A percentile compares a stretch with the other conserved stretches of the same genome.
Evolutionary conservation across 2,797 vertebrate genomes (phyloP).

Genomic region (Lepilemur septentrionalis): DNA sequence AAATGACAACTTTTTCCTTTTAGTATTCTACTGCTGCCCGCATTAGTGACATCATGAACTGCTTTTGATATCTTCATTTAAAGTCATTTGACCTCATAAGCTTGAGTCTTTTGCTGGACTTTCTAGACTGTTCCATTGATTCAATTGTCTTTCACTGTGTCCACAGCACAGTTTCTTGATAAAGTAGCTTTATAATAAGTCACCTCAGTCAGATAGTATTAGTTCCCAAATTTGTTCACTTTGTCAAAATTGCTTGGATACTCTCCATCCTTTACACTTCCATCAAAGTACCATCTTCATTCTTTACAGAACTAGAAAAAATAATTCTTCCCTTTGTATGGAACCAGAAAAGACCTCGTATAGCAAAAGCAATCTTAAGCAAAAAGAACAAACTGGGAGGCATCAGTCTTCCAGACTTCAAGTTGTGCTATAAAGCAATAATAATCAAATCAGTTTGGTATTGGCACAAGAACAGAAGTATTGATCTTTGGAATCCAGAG

Average conservation of each 20-base stretch:
- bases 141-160: neutral
- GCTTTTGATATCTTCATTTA: neutral
- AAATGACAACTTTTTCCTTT: conserved; percentile 67
- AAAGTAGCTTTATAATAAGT: neutral
- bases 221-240: neutral
- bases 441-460: too few species aligned
- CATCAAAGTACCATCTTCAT: neutral
- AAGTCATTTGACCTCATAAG: neutral
- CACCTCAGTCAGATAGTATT: too few species aligned
- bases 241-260: neutral
- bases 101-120: neutral
- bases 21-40: conserved; percentile 59
- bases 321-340: too few species aligned
- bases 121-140: neutral
- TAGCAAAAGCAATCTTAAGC: too few species aligned
- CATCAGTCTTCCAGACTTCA: too few species aligned
- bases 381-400: too few species aligned
- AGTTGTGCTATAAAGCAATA: too few species aligned
- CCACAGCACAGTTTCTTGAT: neutral
- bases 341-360: too few species aligned
- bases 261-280: neutral
- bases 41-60: conserved; percentile 69
- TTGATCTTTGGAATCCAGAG: too few species aligned
- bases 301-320: too few species aligned
- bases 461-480: too few species aligned